phyloP scores from a whole-genome alignment of 2,797 vertebrate species.

The Uromys caudimaculatus region DNA sequence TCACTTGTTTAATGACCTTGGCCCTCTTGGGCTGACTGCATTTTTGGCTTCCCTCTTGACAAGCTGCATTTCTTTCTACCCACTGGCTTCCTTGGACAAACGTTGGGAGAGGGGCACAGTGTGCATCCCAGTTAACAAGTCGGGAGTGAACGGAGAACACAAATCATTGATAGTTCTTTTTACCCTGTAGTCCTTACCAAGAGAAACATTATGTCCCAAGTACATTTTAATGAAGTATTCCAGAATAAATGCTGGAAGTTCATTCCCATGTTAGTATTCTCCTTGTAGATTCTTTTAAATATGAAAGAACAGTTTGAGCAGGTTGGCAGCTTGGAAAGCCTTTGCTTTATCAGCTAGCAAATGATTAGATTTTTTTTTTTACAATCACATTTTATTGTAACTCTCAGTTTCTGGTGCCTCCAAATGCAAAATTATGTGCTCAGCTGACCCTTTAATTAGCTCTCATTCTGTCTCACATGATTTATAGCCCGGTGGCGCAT shows the following conservation, averaged over 20 bases:
- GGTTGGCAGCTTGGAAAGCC: constrained; percentile 72
- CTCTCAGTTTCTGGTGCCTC: constrained; percentile 75
- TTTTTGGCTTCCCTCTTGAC: constrained; percentile 61
- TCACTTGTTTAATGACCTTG: constrained; percentile 72
- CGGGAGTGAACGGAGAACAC: constrained; percentile 18
- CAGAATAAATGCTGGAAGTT: constrained; percentile 48
- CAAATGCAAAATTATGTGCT: constrained; percentile 85
- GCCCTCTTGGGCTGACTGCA: constrained; percentile 29
- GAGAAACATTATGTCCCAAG: constrained; percentile 8
- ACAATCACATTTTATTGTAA: constrained; percentile 71
- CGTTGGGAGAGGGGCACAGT: constrained; percentile 10
- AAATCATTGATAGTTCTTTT: constrained; percentile 35
- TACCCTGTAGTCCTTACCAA: constrained; percentile 32
- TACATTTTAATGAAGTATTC: constrained; percentile 50
- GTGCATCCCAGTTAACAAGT: constrained; percentile 38
- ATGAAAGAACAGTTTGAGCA: constrained; percentile 61
- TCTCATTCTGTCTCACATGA: constrained; percentile 87
- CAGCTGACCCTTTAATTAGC: constrained; percentile 87
- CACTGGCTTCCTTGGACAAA: constrained; percentile 36
- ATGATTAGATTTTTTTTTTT: constrained; percentile 68
- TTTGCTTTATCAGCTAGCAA: constrained; percentile 80
- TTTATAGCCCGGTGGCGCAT: constrained; percentile 84
- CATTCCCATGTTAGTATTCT: constrained; percentile 37
- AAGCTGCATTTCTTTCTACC: constrained; percentile 58
- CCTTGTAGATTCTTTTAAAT: constrained; percentile 47